Base-by-base conservation (phyloP, 1,140 invertebrate species). In the Diorhabda carinulata region DNA sequence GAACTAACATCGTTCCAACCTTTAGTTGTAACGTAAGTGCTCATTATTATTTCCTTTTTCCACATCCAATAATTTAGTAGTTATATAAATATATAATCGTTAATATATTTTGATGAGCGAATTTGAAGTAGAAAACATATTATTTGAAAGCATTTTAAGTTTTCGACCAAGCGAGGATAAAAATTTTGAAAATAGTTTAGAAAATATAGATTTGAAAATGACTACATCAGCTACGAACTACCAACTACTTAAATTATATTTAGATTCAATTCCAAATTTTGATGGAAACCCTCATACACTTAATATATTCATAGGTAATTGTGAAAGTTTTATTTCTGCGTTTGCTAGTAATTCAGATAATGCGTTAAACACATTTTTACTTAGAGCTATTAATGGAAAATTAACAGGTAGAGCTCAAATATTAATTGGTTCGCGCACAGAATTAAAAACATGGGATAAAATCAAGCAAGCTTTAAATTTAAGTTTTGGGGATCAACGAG, bases 401-500 rank as follows among this genome's bases (percentile, higher is more conserved):
- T 64, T 73, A 64, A 57, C 4, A 47, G 70, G 57, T 66, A 69
- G 73, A 57, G 66, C 71, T 25, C 47, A 59, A 63, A 47, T 62
- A 43, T 64, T 75, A 69, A 73, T 75, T 62, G 61, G 56, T 45
- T 67, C 67, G 7, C 43, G 72, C 72, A 52, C 56, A 41, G 74
- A 74, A 68, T 69, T 76, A 70, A 71, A 69, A 57, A 64, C 25
- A 10, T 76, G 74, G 71, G 25, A n/a, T 8, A 3, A 41, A 9
- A 70, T 74, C 43, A 74, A 74, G 67, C 25, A 67, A n/a, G 63
- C 56, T 6, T 43, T 75, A 47, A 64, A 57, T 47, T 42, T 70
- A n/a, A 74, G 57, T 62, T 72, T 74, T 60, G 43, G 68, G 7
- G 68, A 74, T 68, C 74, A 76, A 69, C 64, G 72, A 61, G 70